Evolutionary conservation across 1,140 invertebrate species (phyloP).

Genomic region (Megalopta genalis): DNA sequence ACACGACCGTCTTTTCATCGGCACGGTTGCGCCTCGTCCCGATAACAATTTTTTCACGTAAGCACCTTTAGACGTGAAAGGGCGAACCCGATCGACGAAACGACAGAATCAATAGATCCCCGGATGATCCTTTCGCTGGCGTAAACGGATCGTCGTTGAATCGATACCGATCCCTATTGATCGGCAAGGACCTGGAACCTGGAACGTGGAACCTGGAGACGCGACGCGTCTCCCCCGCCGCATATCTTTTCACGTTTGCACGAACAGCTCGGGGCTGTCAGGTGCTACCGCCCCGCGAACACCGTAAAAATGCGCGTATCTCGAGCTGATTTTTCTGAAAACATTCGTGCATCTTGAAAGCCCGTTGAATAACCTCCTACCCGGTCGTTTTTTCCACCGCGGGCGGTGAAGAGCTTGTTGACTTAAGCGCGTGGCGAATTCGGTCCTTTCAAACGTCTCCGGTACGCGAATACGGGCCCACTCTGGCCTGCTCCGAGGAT

Average conservation of each 20-base stretch:
- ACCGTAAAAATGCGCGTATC: constrained; percentile 56
- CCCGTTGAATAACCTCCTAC: constrained; percentile 40
- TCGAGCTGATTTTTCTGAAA: constrained; percentile 66
- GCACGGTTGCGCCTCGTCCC: neutral
- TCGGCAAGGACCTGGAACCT: constrained; percentile 38
- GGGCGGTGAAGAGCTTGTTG: constrained; percentile 69
- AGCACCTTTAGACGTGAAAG: constrained; percentile 19
- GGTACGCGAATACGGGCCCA: constrained; percentile 31
- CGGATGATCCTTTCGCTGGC: constrained; percentile 40
- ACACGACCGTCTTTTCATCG: constrained; percentile 19
- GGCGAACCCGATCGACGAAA: constrained; percentile 30
- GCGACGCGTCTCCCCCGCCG: constrained; percentile 60
- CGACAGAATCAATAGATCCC: constrained; percentile 57
- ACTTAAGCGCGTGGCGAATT: constrained; percentile 79
- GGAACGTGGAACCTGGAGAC: constrained; percentile 64
- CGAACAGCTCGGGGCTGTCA: constrained; percentile 70
- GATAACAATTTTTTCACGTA: constrained; percentile 44
- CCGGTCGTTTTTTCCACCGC: constrained; percentile 40
- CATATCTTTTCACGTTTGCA: constrained; percentile 70
- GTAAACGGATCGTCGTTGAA: constrained; percentile 51
- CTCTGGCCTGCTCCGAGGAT: constrained; percentile 31
- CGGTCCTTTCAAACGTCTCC: constrained; percentile 67
- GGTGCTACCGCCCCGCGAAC: constrained; percentile 60
- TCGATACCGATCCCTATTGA: constrained; percentile 75
- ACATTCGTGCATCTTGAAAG: constrained; percentile 58